Evolutionary conservation across 2,888 invertebrate species (phyloP), one percentile per base, ranked within the genome.

Genomic region (Nezara viridula): DNA sequence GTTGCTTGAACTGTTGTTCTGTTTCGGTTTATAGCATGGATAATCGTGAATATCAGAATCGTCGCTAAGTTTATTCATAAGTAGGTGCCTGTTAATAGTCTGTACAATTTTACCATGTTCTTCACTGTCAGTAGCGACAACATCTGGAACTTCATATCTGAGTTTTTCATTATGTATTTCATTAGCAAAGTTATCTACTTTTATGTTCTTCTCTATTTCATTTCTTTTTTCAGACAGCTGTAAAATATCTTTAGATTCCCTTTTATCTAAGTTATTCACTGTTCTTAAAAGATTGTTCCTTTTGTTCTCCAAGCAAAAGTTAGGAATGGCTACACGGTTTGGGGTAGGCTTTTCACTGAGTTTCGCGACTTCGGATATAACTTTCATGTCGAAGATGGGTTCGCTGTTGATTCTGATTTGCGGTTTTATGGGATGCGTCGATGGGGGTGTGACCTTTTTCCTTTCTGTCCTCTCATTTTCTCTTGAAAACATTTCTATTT

Each of bases 401-500:
- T 90, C 90, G 40, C 90, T 91, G 86, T 91, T 91, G 66, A 91
- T 86, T 81, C 91, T 52, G 6, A 90, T 88, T 60, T 90, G 90
- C 44, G 90, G 89, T 85, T 90, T 90, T 19, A 88, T 12, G 32
- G 87, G 73, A 32, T 89, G 88, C 10, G 81, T 81, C 4, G 86
- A 66, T 7, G 85, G 66, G 19, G 85, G 88, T 9, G 49, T 32
- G 27, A 85, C 32, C 55, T 90, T 90, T 49, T 89, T 90, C 50
- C 88, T 87, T n/a, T 90, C 90, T n/a, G 52, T 44, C 77, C 89
- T 89, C 60, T 89, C 89, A 27, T 90, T 88, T 55, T 90, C 89
- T 6, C 88, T 47, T 49, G 91, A 91, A 52, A 92, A 91, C 89
- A 91, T 91, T 90, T 91, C 91, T 44, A 92, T 92, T 55, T 91